Conservation (phyloP, 1,140 invertebrate genomes). For the Drosophila suzukii region DNA sequence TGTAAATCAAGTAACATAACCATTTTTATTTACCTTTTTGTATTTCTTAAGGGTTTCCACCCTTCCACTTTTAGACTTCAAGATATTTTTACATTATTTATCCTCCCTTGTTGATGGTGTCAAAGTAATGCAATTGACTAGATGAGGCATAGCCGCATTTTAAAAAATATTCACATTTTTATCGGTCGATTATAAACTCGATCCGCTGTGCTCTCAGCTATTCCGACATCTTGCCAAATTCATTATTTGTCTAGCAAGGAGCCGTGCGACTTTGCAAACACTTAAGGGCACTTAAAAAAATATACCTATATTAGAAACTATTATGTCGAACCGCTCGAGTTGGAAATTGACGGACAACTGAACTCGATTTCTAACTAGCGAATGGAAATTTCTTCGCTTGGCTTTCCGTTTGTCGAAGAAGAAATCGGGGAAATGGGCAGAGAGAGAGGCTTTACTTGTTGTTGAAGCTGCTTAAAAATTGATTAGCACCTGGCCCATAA, state of each 20-base stretch:
- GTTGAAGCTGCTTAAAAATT: slow-evolving; percentile 70
- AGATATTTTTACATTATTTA: background rate
- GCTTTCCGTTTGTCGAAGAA: background rate
- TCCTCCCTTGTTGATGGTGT: slow-evolving; percentile 24
- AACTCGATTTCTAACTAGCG: slow-evolving; percentile 47
- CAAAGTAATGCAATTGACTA: slow-evolving; percentile 83
- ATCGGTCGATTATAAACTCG: slow-evolving; percentile 59
- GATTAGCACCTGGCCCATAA: slow-evolving; percentile 76
- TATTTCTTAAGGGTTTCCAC: no score
- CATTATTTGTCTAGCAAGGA: slow-evolving; percentile 66
- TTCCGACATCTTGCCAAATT: slow-evolving; percentile 84
- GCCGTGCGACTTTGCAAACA: background rate
- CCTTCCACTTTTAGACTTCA: background rate
- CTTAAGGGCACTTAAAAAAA: slow-evolving; percentile 24
- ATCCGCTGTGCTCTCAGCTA: slow-evolving; percentile 76
- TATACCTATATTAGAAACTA: background rate
- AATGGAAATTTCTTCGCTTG: slow-evolving; percentile 53
- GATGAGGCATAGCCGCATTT: slow-evolving; percentile 83
- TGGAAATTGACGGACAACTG: slow-evolving; percentile 73
- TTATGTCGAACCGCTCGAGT: slow-evolving; percentile 60
- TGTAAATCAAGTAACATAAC: no score
- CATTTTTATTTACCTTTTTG: background rate
- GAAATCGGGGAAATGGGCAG: background rate
- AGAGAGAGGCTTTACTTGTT: slow-evolving; percentile 14
- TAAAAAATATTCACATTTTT: slow-evolving; percentile 31